Evolutionary conservation across 2,888 invertebrate species (phyloP).

Genomic region (Empis stercorea): DNA sequence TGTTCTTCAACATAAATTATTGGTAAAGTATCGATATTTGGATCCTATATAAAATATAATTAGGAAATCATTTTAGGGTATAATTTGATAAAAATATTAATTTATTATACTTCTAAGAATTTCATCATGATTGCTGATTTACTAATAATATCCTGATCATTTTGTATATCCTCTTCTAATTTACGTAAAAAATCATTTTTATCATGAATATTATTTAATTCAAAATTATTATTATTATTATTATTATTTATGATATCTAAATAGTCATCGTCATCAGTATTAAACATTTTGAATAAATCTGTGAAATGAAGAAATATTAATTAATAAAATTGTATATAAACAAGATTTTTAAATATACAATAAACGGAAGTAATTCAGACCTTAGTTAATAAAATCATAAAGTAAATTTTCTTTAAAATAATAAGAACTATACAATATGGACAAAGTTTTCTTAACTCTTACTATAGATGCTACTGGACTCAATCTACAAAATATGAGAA

Average conservation of each 20-base stretch:
- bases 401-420: too few relatives aligned
- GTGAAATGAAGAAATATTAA: conserved; percentile 2
- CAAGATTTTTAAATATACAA: neutral
- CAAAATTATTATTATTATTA: conserved; percentile 26
- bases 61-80: neutral
- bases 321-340: neutral
- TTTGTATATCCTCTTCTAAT: conserved; percentile 28
- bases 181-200: conserved; percentile 28
- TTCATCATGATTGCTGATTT: conserved; percentile 34
- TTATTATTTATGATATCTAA: conserved; percentile 21
- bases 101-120: conserved; percentile 28
- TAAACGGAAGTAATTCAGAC: too few relatives aligned
- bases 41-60: conserved; percentile 20
- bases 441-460: too few relatives aligned
- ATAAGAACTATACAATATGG: too few relatives aligned
- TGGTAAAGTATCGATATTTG: conserved; percentile 30
- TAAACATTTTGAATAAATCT: conserved; percentile 27
- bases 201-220: conserved; percentile 25
- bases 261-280: conserved; percentile 22
- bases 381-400: too few relatives aligned
- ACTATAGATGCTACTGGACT: too few relatives aligned
- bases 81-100: too few relatives aligned
- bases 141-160: conserved; percentile 33
- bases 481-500: too few relatives aligned
- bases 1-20: conserved; percentile 32